Conservation (phyloP, 92 coral and sea anemone genomes). For the Metridium senile region DNA sequence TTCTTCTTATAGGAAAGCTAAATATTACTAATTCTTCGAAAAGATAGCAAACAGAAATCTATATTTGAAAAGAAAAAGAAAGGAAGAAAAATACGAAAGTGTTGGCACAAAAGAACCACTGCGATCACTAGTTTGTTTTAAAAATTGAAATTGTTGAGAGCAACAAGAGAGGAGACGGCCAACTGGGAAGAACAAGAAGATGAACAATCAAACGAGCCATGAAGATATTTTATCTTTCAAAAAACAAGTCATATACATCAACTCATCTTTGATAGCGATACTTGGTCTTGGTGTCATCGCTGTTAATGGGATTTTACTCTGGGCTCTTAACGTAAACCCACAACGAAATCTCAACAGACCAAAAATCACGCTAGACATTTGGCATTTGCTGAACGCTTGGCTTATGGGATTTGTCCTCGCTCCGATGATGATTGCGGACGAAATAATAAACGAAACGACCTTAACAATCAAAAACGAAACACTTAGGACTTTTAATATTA, state of each 20-base stretch:
- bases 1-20: too few relatives aligned
- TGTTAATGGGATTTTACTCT: neutral
- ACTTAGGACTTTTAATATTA: neutral
- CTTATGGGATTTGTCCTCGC: neutral
- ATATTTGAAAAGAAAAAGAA: too few relatives aligned
- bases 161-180: neutral
- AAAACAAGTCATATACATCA: slow-evolving; percentile 6
- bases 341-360: slow-evolving; percentile 12
- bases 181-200: neutral
- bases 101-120: too few relatives aligned
- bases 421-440: slow-evolving; percentile 17
- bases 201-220: neutral
- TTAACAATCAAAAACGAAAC: neutral
- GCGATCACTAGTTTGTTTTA: too few relatives aligned
- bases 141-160: neutral
- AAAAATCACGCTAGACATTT: neutral
- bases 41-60: too few relatives aligned
- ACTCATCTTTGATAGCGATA: neutral
- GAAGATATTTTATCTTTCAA: slow-evolving; percentile 13
- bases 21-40: too few relatives aligned
- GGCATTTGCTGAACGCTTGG: neutral
- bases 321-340: slow-evolving; percentile 2
- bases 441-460: neutral
- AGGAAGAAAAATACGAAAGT: too few relatives aligned
- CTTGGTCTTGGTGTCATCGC: neutral